Conservation (phyloP, 2,888 invertebrate species). For the Carabus problematicus region DNA sequence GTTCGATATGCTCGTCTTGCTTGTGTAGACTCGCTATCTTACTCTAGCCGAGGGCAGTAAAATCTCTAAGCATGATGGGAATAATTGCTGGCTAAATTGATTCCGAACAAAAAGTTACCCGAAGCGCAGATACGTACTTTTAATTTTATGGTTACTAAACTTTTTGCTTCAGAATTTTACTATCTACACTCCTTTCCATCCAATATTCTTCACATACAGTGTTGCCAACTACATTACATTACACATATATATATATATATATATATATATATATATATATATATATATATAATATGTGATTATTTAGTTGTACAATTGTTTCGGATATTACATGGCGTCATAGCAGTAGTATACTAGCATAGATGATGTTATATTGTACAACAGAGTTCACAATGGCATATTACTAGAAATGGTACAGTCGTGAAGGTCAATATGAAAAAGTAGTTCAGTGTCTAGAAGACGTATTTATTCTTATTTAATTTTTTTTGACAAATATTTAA, state of each 20-base stretch:
- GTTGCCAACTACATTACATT: background rate
- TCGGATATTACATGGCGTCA: no score
- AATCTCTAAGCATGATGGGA: conserved; percentile 29
- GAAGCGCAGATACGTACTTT: conserved; percentile 9
- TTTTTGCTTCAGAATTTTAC: background rate
- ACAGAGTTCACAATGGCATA: no score
- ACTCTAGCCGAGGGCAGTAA: conserved; percentile 25
- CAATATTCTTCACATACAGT: background rate
- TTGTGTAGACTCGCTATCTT: conserved; percentile 14
- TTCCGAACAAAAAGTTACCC: conserved; percentile 15
- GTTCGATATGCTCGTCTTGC: conserved; percentile 28
- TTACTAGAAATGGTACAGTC: no score
- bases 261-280: no score
- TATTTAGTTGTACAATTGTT: no score
- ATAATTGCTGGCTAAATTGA: conserved; percentile 39
- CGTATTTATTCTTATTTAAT: no score
- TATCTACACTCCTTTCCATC: conserved; percentile 7
- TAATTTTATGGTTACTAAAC: conserved; percentile 18
- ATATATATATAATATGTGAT: no score
- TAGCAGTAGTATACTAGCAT: no score
- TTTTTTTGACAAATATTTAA: conserved; percentile 1
- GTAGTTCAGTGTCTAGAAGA: no score
- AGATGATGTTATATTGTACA: no score
- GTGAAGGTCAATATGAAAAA: no score
- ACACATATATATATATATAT: no score